These are phyloP conservation scores for Hycleus phaleratus DNA, from an alignment of 1,140 invertebrate genomes.

Conservation along the genomic window DNA sequence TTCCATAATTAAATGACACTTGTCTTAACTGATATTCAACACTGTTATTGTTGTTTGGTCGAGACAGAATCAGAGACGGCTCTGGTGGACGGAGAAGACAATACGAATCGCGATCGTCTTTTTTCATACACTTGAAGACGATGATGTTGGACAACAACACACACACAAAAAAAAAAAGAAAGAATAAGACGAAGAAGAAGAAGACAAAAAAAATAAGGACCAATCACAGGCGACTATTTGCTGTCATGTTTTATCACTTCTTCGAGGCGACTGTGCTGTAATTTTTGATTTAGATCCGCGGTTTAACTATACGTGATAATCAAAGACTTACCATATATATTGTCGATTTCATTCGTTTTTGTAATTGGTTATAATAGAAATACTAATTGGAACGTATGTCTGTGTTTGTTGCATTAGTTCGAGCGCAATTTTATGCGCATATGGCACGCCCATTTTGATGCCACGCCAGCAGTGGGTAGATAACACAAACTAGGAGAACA, in stretches of 20 bases:
- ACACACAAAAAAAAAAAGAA: neutral
- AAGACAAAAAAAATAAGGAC: slow-evolving; percentile 5
- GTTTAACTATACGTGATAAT: slow-evolving; percentile 15
- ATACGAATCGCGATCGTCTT: slow-evolving; percentile 25
- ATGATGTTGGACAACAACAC: neutral
- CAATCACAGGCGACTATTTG: slow-evolving; percentile 34
- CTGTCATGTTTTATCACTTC: slow-evolving; percentile 41
- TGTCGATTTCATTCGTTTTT: neutral
- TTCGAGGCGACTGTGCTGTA: slow-evolving; percentile 33
- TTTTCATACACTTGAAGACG: slow-evolving; percentile 12
- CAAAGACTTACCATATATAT: slow-evolving; percentile 7
- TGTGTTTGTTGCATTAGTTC: slow-evolving; percentile 12
- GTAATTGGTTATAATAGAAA: neutral
- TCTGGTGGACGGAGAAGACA: slow-evolving; percentile 22
- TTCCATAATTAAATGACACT: too few species aligned
- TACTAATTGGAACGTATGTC: too few species aligned
- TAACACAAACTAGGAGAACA: slow-evolving; percentile 20
- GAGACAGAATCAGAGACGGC: neutral
- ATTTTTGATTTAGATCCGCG: slow-evolving; percentile 31
- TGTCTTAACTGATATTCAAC: too few species aligned
- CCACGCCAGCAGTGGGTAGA: slow-evolving; percentile 32
- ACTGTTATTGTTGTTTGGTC: neutral
- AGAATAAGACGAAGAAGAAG: neutral
- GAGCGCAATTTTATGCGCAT: slow-evolving; percentile 31
- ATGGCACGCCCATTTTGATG: slow-evolving; percentile 25